Evolutionary conservation across 2,797 vertebrate species (phyloP).

Genomic region (Pipistrellus pygmaeus): DNA sequence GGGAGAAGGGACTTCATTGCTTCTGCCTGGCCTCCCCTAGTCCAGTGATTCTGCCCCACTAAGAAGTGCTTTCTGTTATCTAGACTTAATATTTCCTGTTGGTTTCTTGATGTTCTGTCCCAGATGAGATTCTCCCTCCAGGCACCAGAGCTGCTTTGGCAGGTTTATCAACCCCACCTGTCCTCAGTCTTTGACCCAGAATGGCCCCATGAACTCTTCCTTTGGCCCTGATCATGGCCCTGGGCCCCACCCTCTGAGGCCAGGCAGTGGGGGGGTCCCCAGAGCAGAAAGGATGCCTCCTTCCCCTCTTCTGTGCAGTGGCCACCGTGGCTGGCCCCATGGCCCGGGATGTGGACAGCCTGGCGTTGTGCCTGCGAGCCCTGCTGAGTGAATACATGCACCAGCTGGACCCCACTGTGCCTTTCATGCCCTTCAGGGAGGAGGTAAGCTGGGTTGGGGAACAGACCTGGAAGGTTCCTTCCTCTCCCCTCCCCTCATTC

Average conservation of each 20-base stretch:
- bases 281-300: not conserved
- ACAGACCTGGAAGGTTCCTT: not conserved
- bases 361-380: conserved; percentile 91
- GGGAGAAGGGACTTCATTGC: not conserved
- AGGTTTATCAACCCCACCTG: not conserved
- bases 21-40: not conserved
- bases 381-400: conserved; percentile 92
- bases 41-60: not conserved
- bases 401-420: conserved; percentile 90
- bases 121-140: not conserved
- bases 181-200: not conserved
- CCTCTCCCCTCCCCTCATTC: not conserved
- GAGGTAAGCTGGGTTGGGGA: conserved; percentile 84
- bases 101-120: not conserved
- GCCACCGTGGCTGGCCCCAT: conserved; percentile 85
- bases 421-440: conserved; percentile 90
- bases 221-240: not conserved
- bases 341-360: conserved; percentile 90
- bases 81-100: not conserved
- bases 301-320: conserved; percentile 62
- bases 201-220: not conserved
- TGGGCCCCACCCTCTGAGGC: not conserved
- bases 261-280: not conserved
- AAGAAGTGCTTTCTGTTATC: not conserved
- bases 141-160: not conserved